Conservation (phyloP, 2,797 vertebrate species). For the Phalanger gymnotis region DNA sequence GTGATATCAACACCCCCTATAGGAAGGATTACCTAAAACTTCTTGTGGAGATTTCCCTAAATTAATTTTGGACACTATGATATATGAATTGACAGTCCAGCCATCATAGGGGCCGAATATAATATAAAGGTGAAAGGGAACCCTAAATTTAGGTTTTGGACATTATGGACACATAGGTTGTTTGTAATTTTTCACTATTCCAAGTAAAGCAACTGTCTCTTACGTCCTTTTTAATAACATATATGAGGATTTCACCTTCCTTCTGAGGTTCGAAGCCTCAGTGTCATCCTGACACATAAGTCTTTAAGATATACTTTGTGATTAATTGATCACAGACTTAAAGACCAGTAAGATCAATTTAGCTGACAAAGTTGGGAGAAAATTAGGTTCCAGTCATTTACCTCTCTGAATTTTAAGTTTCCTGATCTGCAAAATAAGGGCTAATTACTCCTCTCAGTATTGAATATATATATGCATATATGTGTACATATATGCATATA, state of each 20-base stretch:
- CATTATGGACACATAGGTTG: neutral
- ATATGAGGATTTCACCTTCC: neutral
- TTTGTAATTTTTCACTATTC: neutral
- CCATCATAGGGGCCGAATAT: slow-evolving; percentile 54
- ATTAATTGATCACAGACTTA: neutral
- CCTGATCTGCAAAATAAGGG: neutral
- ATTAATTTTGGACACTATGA: slow-evolving; percentile 65
- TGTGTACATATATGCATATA: neutral
- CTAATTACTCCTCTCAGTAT: neutral
- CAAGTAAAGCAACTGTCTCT: neutral
- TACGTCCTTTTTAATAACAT: neutral
- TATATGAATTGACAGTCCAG: slow-evolving; percentile 49
- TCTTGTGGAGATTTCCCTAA: slow-evolving; percentile 69
- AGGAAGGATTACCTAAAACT: slow-evolving; percentile 65
- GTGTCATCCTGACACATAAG: neutral
- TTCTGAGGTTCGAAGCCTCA: neutral
- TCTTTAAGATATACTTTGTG: neutral
- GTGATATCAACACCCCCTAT: slow-evolving; percentile 63
- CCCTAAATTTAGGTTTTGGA: neutral
- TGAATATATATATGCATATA: neutral
- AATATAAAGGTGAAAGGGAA: slow-evolving; percentile 32
- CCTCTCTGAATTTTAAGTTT: neutral
- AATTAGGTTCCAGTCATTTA: neutral
- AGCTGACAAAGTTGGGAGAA: neutral
- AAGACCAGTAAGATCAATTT: neutral